Evolutionary conservation across 2,113 vertebrate species (phyloP), one percentile per base, ranked within the genome.

Genomic region (Martes martes): DNA sequence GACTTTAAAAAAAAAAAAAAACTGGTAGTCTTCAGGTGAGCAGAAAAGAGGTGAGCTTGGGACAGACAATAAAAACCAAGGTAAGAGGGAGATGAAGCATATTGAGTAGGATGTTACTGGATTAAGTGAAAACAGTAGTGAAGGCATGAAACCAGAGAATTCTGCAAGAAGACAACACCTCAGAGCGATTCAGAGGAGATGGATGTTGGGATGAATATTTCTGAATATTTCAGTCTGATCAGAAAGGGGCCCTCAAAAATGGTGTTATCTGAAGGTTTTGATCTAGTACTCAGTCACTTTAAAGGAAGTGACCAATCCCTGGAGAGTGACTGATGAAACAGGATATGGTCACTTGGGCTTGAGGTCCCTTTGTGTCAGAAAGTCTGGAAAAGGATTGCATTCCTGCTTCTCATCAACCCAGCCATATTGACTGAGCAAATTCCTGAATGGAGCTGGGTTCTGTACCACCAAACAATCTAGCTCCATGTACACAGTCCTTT

Each of bases 201-300:
- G 26, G 74, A 19, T 2, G 6, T 9, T 39, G 45, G 10, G 26
- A 15, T 31, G 10, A 42, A 71, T 24, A 31, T 23, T 71, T 14
- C 26, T 52, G n/a, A n/a, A n/a, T n/a, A n/a, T n/a, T n/a, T n/a
- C 69, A 89, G 4, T 59, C 73, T 79, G 67, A 78, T 45, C 18
- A 86, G 86, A 88, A 90, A 88, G 39, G 16, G 15, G 26, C 26
- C 47, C 57, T 96, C 63, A 36, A 81, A n/a, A 83, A 61, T 14
- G 26, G 24, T 19, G 7, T 69, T 73, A 55, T 73, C 81, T 86
- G 63, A 69, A 93, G 65, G 24, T 87, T 81, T 81, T 81, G 67
- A 65, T 96, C 74, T 67, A 4, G 89, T n/a, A 50, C 86, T 88
- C 92, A 95, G 50, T 95, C 95, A 96, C 63, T 57, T 88, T 65